Evolutionary conservation across 2,113 vertebrate species (phyloP).

Genomic region (Oryzias curvinotus): DNA sequence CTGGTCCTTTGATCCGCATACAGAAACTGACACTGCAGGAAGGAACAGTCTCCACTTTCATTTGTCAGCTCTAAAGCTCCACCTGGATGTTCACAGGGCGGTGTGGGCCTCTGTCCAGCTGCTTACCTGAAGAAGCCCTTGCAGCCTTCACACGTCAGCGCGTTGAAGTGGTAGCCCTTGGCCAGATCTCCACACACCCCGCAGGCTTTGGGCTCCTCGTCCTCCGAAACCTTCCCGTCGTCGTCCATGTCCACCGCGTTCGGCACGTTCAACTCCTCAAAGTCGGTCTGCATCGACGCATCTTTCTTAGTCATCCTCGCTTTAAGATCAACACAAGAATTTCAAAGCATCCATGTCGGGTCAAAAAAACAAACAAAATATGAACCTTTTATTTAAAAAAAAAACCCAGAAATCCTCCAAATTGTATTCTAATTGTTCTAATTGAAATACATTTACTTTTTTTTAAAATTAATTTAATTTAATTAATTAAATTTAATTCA

Average conservation of each 20-base stretch:
- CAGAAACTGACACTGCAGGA: too few species aligned
- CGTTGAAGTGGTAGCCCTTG: constrained; percentile 59
- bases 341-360: too few species aligned
- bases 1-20: too few species aligned
- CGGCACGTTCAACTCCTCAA: constrained; percentile 1
- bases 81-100: not conserved
- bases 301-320: constrained; percentile 18
- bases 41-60: too few species aligned
- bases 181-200: constrained; percentile 56
- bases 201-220: constrained; percentile 41
- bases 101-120: not conserved
- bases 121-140: constrained; percentile 62
- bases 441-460: too few species aligned
- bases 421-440: too few species aligned
- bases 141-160: constrained; percentile 59
- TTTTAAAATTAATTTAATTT: too few species aligned
- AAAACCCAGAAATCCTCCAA: too few species aligned
- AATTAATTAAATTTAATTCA: too few species aligned
- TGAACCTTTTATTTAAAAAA: too few species aligned
- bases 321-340: not conserved
- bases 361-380: too few species aligned
- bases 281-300: constrained; percentile 1
- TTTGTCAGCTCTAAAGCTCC: too few species aligned
- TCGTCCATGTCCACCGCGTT: constrained; percentile 16
- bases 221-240: constrained; percentile 7